A percentile compares a stretch with the other conserved stretches of the same genome.
phyloP scores from a whole-genome alignment of 2,797 vertebrate species.

The Odontamblyopus lacepedii region DNA sequence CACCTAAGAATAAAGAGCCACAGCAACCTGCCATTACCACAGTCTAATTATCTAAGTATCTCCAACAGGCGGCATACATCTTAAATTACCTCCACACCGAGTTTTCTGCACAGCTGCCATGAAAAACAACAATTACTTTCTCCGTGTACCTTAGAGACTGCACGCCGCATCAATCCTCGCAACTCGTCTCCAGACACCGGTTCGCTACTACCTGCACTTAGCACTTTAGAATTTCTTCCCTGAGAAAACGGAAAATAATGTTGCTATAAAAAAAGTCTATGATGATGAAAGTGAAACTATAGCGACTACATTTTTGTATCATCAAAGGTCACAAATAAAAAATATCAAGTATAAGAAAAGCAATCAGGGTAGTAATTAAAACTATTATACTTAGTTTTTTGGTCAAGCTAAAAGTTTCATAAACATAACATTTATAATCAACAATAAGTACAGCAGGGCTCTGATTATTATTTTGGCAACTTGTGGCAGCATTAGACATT shows the following conservation, averaged over 20 bases:
- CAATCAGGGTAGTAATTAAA: neutral
- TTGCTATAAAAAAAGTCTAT: neutral
- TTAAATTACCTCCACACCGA: constrained; percentile 8
- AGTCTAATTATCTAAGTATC: constrained; percentile 52
- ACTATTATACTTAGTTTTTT: neutral
- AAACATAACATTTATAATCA: neutral
- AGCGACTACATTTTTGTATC: neutral
- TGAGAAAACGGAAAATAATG: constrained; percentile 10
- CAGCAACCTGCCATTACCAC: constrained; percentile 32
- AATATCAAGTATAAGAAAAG: neutral
- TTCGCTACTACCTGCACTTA: constrained; percentile 21
- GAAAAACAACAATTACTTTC: constrained; percentile 44
- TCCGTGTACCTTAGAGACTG: constrained; percentile 12
- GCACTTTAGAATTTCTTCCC: constrained; percentile 10
- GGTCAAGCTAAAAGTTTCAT: neutral
- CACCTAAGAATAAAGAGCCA: constrained; percentile 29
- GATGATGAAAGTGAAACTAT: neutral
- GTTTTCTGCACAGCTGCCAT: constrained; percentile 12
- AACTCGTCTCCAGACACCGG: constrained; percentile 33
- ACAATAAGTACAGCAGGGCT: neutral
- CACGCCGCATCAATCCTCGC: constrained; percentile 26
- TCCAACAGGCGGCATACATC: constrained; percentile 21
- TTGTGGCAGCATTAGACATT: neutral
- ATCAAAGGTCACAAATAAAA: neutral
- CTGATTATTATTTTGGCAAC: neutral